Base-by-base conservation (phyloP, 2,797 vertebrate species). In the Pterois miles region DNA sequence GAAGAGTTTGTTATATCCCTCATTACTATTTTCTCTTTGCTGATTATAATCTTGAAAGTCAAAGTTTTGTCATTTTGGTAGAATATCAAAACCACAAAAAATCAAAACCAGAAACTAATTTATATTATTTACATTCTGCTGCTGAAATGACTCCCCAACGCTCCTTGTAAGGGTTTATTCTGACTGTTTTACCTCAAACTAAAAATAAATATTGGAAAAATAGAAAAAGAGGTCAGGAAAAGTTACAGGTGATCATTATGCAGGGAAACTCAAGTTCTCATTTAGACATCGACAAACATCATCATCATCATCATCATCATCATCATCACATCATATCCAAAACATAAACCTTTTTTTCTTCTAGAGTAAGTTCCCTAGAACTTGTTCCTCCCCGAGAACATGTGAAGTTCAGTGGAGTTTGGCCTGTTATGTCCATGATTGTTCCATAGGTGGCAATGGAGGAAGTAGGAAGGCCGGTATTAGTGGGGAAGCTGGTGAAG, bases 401-500 rank as follows among this genome's bases (percentile, higher is more conserved):
- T 16, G 6, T 43, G 16, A n/a, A 22, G 54, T 27, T 23, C 3
- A 34, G 36, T 70, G 57, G 65, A 69, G 62, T 60, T 78, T 57
- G 50, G 81, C 85, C 76, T 95, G 95, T 89, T 85, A 91, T 95
- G 69, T 76, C 92, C 81, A 8, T 20, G 52, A 63, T 91, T 83
- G 90, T 93, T 94, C 95, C 83, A 93, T 94, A 96, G 95, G 93
- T 94, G 95, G 95, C 95, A 93, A 87, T 89, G 91, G 72, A 92
- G 93, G 65, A 75, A 80, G 85, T 73, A 22, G 71, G 78, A 78
- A 81, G 66, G 9, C 59, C 73, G 20, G 77, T 33, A 20, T 29
- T n/a, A 33, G 59, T 1, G 4, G 56, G 71, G 18, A 22, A 25
- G 65, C 52, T 68, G 76, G 34, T 68, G 66, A 82, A 38, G 33